Base-by-base conservation (phyloP, 2,797 vertebrate genomes). In the Triplophysa bombifrons region DNA sequence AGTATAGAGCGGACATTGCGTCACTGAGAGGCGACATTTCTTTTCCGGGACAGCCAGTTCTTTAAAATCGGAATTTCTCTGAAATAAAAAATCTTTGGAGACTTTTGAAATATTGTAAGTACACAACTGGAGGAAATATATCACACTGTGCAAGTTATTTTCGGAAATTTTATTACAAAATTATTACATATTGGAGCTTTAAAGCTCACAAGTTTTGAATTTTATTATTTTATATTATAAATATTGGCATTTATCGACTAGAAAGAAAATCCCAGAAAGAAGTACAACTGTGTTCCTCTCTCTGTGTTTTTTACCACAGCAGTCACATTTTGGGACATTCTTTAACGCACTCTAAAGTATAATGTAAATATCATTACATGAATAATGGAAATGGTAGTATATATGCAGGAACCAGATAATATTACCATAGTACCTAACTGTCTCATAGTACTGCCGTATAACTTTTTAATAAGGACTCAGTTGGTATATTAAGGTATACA, bases 401-500 rank as follows among this genome's bases (percentile, higher is more conserved):
- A 11, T 61, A 30, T 12, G 41, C 41, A 2, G 41, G 10, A 10
- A 41, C 41, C 6, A 16, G 25, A 27, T 7, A 30, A 61, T 61
- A 61, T 61, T 30, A 61, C 58, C 58, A 27, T 38, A 63, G 11
- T 17, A 65, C 61, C 10, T 19, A 2, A 19, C 63, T n/a, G 34
- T 41, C 17, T 41, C 30, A 41, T n/a, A 14, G 19, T 20, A 65
- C 19, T n/a, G 34, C 19, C 3, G 16, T 34, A 65, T 38, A 5
- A 38, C 30, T 41, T 38, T 65, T 65, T 41, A 10, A 41, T 41
- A 65, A 41, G 10, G 34, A 17, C 63, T 38, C 30, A n/a, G 63
- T 38, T 41, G 34, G 63, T 65, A 65, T 65, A n/a, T 65, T 41
- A 65, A 41, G 63, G 63, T 65, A 20, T 65, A n/a, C 58, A 61